Evolutionary conservation across 2,113 vertebrate genomes (phyloP), one percentile per base, ranked within the genome.

Genomic region (Halichoeres trimaculatus): DNA sequence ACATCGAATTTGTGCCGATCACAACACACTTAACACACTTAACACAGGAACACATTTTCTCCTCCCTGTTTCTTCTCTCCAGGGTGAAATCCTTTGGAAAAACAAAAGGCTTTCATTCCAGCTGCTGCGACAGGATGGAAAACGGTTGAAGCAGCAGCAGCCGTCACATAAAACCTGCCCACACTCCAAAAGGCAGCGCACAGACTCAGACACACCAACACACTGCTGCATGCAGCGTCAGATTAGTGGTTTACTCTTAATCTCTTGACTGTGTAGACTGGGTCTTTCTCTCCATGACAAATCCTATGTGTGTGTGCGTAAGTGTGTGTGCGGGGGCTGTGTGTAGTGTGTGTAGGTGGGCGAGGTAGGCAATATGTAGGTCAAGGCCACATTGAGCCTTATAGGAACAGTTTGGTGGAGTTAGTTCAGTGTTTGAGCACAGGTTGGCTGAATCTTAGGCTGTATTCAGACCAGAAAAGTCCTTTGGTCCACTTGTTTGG

Each of bases 221-320:
- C 73, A 81, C 30, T 10, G 43, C 85, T 69, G 72, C 85, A 77
- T 67, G 64, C 83, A 66, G 24, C 47, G 72, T 82, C 81, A 90
- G 88, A 92, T 92, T 90, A 92, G 88, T 66, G 89, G 60, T 91
- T 88, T 85, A 83, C 81, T 86, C 86, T 85, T 90, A 90, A 92
- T 92, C 91, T 87, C 84, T 84, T 19, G 10, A 83, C 84, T 80
- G 81, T 71, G 74, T 83, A 13, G 63, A 80, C 80, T 73, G 77
- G 75, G 69, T 81, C 72, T 88, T 86, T 90, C 80, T 86, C 83
- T 85, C 78, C 74, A 75, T 65, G 76, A 80, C 86, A 92, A 90
- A 92, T 90, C 89, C 88, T 69, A 40, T 61, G 61, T 65, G 24
- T 54, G 66, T 52, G 14, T 36, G 48, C 48, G 45, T 51, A 45